Evolutionary conservation across 1,140 invertebrate species (phyloP).

Genomic region (Drosophila azteca): DNA sequence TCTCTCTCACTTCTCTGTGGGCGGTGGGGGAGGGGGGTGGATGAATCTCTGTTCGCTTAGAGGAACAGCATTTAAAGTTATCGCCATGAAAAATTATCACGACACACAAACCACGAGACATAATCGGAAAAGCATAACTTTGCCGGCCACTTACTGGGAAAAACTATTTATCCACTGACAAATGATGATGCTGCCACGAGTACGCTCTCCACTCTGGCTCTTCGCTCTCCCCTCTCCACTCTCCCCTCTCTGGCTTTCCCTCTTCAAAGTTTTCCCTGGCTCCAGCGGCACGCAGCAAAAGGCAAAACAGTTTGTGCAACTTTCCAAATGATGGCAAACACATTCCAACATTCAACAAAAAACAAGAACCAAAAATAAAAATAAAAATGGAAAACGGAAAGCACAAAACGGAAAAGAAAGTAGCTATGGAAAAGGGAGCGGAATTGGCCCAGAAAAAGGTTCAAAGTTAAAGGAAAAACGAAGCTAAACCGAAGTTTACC

Average conservation of each 20-base stretch:
- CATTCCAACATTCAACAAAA: neutral
- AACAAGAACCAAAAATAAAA: constrained; percentile 13
- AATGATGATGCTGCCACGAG: constrained; percentile 69
- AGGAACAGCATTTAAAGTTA: constrained; percentile 58
- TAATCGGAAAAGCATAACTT: constrained; percentile 81
- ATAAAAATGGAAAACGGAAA: neutral
- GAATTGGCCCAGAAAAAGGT: neutral
- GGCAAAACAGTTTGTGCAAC: constrained; percentile 78
- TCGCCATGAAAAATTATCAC: constrained; percentile 76
- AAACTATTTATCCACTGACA: constrained; percentile 82
- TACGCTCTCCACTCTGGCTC: too few species aligned
- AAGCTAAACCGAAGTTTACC: too few species aligned
- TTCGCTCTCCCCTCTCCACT: too few species aligned
- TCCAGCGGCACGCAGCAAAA: constrained; percentile 64
- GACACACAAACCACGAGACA: constrained; percentile 37
- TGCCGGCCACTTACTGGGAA: constrained; percentile 72
- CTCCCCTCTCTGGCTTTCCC: too few species aligned
- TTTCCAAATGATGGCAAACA: constrained; percentile 54
- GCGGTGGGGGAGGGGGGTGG: neutral
- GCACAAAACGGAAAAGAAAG: neutral
- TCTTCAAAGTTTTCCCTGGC: constrained; percentile 49
- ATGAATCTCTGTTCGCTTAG: constrained; percentile 30
- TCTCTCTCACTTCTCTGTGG: too few species aligned
- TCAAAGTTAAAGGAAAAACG: too few species aligned
- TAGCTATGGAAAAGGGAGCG: constrained; percentile 12